Percentiles rank a stretch among this genome's conserved stretches.
These are phyloP conservation scores for Meleagris gallopavo DNA, from an alignment of 2,113 vertebrate species.

Conservation along the genomic window DNA sequence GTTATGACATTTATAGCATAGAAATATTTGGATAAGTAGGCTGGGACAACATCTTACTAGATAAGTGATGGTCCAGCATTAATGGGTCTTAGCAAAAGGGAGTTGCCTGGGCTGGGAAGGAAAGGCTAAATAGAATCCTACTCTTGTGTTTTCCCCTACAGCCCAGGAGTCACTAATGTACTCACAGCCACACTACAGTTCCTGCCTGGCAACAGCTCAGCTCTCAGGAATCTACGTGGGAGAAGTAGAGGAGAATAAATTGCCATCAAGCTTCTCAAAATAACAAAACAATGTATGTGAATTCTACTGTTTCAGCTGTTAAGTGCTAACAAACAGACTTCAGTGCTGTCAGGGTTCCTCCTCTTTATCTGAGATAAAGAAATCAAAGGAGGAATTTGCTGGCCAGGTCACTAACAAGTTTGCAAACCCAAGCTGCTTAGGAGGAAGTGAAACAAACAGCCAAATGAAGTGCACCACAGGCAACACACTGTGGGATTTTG, in stretches of 20 bases:
- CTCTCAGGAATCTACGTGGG: neutral
- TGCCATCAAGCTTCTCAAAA: neutral
- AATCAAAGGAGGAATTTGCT: neutral
- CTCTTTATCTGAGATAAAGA: neutral
- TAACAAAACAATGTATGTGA: neutral
- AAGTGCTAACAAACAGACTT: neutral
- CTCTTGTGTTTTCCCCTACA: neutral
- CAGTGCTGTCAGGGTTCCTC: neutral
- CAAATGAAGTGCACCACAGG: neutral
- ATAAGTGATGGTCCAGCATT: neutral
- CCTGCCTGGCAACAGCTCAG: neutral
- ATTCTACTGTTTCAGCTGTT: neutral
- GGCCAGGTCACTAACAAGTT: neutral
- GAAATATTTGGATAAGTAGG: neutral
- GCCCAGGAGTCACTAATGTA: too few relatives aligned
- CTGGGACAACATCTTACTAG: neutral
- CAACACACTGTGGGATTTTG: neutral
- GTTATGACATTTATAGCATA: neutral
- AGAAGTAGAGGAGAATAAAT: neutral
- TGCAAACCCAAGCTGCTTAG: neutral
- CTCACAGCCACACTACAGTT: neutral
- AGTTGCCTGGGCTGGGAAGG: neutral
- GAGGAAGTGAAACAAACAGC: neutral
- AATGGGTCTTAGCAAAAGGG: neutral
- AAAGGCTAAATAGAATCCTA: neutral